phyloP scores from a whole-genome alignment of 1,140 invertebrate species.

The Dreissena rostriformis region DNA sequence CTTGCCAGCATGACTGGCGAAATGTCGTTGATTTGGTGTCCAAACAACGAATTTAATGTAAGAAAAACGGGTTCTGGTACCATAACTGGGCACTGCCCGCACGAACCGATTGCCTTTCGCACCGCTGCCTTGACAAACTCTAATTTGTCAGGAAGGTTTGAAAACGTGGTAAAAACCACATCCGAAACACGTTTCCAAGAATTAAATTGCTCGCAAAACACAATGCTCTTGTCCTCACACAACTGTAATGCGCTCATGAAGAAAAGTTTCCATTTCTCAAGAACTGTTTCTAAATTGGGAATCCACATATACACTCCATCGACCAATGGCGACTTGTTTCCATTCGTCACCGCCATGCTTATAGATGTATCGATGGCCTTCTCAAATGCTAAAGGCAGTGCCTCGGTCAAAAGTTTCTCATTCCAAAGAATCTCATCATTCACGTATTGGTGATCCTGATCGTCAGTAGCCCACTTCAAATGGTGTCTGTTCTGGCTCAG shows the following conservation, averaged over 20 bases:
- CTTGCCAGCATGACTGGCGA: neutral
- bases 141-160: neutral
- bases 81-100: neutral
- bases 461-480: conserved; percentile 66
- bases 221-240: neutral
- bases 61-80: neutral
- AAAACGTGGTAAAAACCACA: conserved; percentile 41
- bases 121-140: neutral
- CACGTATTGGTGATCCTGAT: conserved; percentile 33
- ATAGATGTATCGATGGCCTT: conserved; percentile 1
- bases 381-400: conserved; percentile 57
- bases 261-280: conserved; percentile 20
- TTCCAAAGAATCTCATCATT: conserved; percentile 71
- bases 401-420: conserved; percentile 61
- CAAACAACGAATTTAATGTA: conserved; percentile 3
- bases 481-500: conserved; percentile 70
- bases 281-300: conserved; percentile 1
- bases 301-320: conserved; percentile 2
- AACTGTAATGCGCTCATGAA: neutral
- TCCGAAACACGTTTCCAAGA: conserved; percentile 10
- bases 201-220: neutral
- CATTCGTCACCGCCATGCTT: neutral
- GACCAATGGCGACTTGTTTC: neutral
- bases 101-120: neutral
- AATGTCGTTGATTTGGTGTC: neutral